These are phyloP conservation scores for Siniperca chuatsi DNA, from an alignment of 2,113 vertebrate genomes.

Conservation along the genomic window DNA sequence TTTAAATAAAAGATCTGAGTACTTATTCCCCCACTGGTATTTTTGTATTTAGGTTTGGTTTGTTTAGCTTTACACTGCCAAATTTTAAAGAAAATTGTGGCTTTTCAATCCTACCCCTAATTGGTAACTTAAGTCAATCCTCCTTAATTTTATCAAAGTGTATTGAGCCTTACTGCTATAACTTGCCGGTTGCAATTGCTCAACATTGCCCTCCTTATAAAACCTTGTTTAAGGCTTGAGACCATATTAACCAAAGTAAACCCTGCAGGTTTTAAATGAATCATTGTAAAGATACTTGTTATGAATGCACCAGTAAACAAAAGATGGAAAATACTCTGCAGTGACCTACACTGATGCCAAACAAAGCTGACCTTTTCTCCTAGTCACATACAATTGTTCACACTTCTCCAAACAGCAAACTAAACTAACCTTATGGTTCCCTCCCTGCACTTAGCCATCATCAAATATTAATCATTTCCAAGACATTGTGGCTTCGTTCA, in stretches of 20 bases:
- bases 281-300: neutral
- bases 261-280: constrained; percentile 36
- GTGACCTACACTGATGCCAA: constrained; percentile 56
- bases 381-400: constrained; percentile 61
- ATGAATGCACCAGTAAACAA: constrained; percentile 10
- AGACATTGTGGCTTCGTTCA: constrained; percentile 59
- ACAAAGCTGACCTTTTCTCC: constrained; percentile 74
- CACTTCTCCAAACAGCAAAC: constrained; percentile 57
- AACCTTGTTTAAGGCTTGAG: neutral
- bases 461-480: constrained; percentile 73
- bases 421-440: constrained; percentile 47
- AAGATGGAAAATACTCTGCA: neutral
- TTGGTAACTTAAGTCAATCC: neutral
- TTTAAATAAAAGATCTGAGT: too few relatives aligned
- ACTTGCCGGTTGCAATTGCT: neutral
- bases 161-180: neutral
- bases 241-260: constrained; percentile 5
- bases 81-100: neutral
- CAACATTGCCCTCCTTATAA: neutral
- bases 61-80: neutral
- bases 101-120: neutral
- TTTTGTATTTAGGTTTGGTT: neutral
- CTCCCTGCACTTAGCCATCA: constrained; percentile 72
- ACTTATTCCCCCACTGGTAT: neutral
- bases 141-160: neutral